phyloP scores from a whole-genome alignment of 64 coral and sea anemone species.

The Actinia tenebrosa region DNA sequence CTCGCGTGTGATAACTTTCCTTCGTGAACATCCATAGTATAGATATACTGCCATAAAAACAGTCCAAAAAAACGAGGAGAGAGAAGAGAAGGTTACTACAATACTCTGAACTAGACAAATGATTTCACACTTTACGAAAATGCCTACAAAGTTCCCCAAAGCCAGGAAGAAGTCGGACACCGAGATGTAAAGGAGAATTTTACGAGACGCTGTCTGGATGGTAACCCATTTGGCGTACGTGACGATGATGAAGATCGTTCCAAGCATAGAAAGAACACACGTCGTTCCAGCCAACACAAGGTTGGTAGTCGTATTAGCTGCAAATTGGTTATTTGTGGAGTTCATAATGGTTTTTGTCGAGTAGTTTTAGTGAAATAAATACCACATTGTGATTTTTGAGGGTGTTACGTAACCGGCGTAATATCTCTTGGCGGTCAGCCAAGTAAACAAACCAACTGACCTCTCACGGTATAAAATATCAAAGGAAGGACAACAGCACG shows the following conservation, averaged over 20 bases:
- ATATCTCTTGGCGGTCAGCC: too few species aligned
- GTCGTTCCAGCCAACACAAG: constrained; percentile 22
- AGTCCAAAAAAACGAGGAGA: constrained; percentile 96
- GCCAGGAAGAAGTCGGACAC: background rate
- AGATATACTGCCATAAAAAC: constrained; percentile 66
- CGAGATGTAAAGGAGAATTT: constrained; percentile 78
- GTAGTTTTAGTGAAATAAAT: background rate
- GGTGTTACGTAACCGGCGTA: too few species aligned
- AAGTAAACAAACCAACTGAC: too few species aligned
- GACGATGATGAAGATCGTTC: constrained; percentile 53
- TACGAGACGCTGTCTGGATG: constrained; percentile 31
- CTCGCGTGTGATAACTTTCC: constrained; percentile 31
- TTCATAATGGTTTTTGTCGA: background rate
- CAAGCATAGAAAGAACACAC: constrained; percentile 64
- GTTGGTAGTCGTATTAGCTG: background rate
- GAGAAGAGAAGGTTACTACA: constrained; percentile 49
- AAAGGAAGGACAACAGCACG: too few species aligned
- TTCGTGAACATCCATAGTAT: constrained; percentile 47
- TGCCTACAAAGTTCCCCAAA: constrained; percentile 7
- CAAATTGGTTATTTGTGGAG: background rate
- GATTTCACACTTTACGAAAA: background rate
- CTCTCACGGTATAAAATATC: too few species aligned
- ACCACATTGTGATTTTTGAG: too few species aligned
- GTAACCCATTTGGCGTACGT: constrained; percentile 73
- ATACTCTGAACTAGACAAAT: constrained; percentile 59